Base-by-base conservation (phyloP, 2,888 invertebrate species). In the Metalampra italica region DNA sequence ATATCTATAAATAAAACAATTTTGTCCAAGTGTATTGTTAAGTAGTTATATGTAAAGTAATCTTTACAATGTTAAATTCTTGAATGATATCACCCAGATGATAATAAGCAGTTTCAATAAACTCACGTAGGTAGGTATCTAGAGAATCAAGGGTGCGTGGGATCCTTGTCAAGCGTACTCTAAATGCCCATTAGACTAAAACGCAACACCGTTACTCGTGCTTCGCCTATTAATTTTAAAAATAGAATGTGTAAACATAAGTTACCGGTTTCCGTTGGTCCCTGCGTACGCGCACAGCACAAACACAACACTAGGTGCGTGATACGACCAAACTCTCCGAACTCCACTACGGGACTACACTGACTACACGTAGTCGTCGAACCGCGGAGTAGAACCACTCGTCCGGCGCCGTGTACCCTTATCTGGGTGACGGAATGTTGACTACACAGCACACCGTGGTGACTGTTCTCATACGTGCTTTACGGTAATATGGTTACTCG, bases 361-460 rank as follows among this genome's bases (percentile, higher is more conserved):
- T 47, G 50, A 50, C 51, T 9, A n/a, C 36, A 36, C 3, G 34
- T n/a, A 5, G 7, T 9, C 34, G 11, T 34, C 56, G 59, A 47
- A n/a, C n/a, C n/a, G n/a, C 60, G 34, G 15, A n/a, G 38, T 9
- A 9, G 40, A 29, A 42, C 45, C 11, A 29, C 49, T 9, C 34
- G 38, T 42, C 29, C 32, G 41, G 32, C 7, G 5, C 8, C 41
- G 53, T 58, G 56, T 70, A 63, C 62, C 77, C 77, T 78, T 79
- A 79, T 79, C 78, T 69, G 69, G 70, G 64, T 68, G 71, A 66
- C 68, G 71, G 71, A 68, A 73, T 71, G 71, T 72, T 65, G 64
- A 56, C 59, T 64, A 57, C 62, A 56, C 49, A 9, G 36, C 11
- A 2, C 15, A 38, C 15, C 14, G 7, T 39, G 39, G 13, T 15